Conservation (phyloP, 2,888 invertebrate genomes). For the Psylliodes chrysocephalus region DNA sequence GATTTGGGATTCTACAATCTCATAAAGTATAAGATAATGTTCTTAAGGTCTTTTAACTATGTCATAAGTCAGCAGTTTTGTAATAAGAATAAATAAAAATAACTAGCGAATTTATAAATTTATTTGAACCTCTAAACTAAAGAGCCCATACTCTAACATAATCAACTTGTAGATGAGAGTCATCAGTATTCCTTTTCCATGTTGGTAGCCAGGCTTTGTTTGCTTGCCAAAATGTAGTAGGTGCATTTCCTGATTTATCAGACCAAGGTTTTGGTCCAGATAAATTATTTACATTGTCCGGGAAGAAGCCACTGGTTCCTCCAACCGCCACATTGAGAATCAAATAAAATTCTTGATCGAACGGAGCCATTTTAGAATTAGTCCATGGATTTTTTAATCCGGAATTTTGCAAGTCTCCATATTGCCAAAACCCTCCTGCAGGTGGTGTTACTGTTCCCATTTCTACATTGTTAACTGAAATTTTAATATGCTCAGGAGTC, state of each 20-base stretch:
- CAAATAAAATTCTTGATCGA: slow-evolving; percentile 75
- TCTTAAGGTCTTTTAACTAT: no score
- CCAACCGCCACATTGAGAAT: slow-evolving; percentile 69
- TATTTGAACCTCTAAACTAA: slow-evolving; percentile 38
- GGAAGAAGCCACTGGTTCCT: slow-evolving; percentile 71
- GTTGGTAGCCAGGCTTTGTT: slow-evolving; percentile 68
- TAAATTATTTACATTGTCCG: slow-evolving; percentile 68
- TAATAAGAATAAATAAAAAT: no score
- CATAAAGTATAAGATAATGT: no score
- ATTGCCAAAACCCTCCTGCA: slow-evolving; percentile 73
- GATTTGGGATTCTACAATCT: no score
- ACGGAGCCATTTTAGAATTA: slow-evolving; percentile 71
- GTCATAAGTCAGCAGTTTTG: no score
- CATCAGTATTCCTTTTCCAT: slow-evolving; percentile 64
- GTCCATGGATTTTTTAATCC: slow-evolving; percentile 70
- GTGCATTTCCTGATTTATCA: slow-evolving; percentile 63
- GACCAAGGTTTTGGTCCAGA: slow-evolving; percentile 70
- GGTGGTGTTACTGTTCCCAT: slow-evolving; percentile 67
- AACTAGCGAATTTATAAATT: not conserved
- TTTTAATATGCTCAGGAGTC: slow-evolving; percentile 68
- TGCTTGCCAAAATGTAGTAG: slow-evolving; percentile 72
- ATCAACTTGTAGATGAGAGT: slow-evolving; percentile 73
- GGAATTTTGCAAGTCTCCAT: slow-evolving; percentile 68
- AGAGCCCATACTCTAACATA: slow-evolving; percentile 71
- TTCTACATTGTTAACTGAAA: slow-evolving; percentile 67